Evolutionary conservation across 2,113 vertebrate genomes (phyloP).

Genomic region (Cryptomyrus ogoouensis): DNA sequence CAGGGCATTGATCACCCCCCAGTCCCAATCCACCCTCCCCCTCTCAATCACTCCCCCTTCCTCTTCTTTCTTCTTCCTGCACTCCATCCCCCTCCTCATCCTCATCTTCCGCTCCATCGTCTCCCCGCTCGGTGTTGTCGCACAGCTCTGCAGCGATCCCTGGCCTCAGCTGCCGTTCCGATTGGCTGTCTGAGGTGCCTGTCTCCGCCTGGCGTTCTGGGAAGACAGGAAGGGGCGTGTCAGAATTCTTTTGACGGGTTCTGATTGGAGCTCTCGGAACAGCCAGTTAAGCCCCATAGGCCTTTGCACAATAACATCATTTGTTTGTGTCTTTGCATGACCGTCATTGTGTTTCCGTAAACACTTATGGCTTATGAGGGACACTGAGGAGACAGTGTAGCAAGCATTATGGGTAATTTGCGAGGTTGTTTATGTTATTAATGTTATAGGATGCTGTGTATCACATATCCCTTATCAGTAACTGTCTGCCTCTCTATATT

Average conservation of each 20-base stretch:
- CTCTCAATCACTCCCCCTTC: conserved; percentile 44
- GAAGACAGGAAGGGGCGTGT: conserved; percentile 19
- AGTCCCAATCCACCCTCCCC: conserved; percentile 13
- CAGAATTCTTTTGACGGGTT: background rate
- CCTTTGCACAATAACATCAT: background rate
- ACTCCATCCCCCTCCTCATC: background rate
- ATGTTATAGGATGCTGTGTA: background rate
- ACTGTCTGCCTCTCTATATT: background rate
- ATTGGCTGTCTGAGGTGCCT: conserved; percentile 31
- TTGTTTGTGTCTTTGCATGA: background rate
- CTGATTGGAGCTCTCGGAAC: background rate
- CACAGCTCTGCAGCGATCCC: background rate
- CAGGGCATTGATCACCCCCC: conserved; percentile 26
- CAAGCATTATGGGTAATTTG: background rate
- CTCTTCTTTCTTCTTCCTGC: conserved; percentile 31
- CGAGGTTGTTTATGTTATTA: background rate
- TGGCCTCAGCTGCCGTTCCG: conserved; percentile 26
- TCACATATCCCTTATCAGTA: background rate
- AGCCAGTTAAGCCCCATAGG: background rate
- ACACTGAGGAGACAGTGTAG: background rate
- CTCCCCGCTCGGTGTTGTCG: background rate
- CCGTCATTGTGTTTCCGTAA: background rate
- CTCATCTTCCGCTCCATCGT: conserved; percentile 32
- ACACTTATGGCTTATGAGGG: background rate
- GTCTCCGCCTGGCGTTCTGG: conserved; percentile 41